Percentiles rank a stretch among this genome's conserved stretches.
Evolutionary conservation across 1,140 invertebrate genomes (phyloP).

Genomic region (Drosophila cardini): DNA sequence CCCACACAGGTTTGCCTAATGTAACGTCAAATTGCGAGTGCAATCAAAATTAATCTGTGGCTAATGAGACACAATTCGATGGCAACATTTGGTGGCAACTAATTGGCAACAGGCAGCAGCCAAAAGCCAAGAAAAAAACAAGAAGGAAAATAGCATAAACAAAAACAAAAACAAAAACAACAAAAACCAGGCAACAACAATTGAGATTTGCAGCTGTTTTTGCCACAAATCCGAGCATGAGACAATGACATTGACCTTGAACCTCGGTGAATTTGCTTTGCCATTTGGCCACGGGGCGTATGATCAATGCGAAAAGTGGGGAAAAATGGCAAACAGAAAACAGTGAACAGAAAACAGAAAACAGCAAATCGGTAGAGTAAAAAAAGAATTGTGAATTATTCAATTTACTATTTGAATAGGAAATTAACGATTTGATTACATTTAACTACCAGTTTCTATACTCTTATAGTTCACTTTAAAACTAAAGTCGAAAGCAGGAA

Average conservation of each 20-base stretch:
- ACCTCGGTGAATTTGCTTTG: slow-evolving; percentile 47
- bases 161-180: too few species aligned
- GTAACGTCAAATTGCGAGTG: slow-evolving; percentile 69
- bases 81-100: slow-evolving; percentile 36
- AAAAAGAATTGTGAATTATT: background rate
- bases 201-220: slow-evolving; percentile 29
- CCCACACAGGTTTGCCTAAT: slow-evolving; percentile 55
- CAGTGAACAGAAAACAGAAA: background rate
- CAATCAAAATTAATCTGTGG: slow-evolving; percentile 73
- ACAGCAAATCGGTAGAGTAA: background rate
- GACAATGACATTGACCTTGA: slow-evolving; percentile 67
- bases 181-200: background rate
- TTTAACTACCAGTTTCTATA: slow-evolving; percentile 4
- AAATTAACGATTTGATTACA: slow-evolving; percentile 22
- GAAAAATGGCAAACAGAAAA: slow-evolving; percentile 8
- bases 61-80: slow-evolving; percentile 74
- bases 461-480: background rate
- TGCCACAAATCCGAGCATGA: slow-evolving; percentile 4
- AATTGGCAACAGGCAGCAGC: slow-evolving; percentile 51
- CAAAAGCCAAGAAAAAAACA: too few species aligned
- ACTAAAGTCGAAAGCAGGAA: slow-evolving; percentile 41
- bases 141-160: too few species aligned
- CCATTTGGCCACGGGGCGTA: slow-evolving; percentile 33
- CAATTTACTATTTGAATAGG: slow-evolving; percentile 47
- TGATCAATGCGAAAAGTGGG: slow-evolving; percentile 30